Conservation (phyloP, 2,113 vertebrate genomes). For the Phalacrocorax brasilianus region DNA sequence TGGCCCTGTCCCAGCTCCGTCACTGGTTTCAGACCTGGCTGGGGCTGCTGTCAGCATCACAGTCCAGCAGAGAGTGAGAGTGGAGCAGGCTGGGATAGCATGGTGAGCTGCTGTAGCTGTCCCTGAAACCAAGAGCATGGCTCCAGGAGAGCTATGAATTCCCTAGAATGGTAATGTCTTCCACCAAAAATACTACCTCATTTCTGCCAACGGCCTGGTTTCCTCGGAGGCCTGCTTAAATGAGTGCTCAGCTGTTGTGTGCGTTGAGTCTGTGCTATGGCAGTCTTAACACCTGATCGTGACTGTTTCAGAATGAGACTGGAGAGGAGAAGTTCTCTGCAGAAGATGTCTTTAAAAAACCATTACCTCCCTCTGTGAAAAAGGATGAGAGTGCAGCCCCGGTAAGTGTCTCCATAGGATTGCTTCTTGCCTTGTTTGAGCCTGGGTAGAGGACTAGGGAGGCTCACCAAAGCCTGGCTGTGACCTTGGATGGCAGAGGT, state of each 20-base stretch:
- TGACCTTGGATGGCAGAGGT: neutral
- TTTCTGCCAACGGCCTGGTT: neutral
- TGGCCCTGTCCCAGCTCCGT: neutral
- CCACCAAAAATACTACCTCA: neutral
- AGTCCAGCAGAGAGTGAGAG: neutral
- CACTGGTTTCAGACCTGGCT: neutral
- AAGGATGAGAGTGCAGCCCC: conserved; percentile 83
- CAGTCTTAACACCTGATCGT: neutral
- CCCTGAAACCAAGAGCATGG: neutral
- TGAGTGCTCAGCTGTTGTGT: neutral
- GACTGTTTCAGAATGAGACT: conserved; percentile 70
- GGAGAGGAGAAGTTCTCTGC: conserved; percentile 66
- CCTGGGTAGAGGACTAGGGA: neutral
- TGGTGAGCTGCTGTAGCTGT: neutral
- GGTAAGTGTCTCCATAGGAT: conserved; percentile 43
- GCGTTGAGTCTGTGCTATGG: neutral
- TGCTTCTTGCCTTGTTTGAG: neutral
- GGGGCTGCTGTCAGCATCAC: neutral
- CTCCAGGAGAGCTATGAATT: neutral
- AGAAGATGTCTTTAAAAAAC: conserved; percentile 96
- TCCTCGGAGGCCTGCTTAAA: neutral
- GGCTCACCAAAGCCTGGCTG: neutral
- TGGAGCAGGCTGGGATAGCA: neutral
- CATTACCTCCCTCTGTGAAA: conserved; percentile 87
- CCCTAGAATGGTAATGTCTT: neutral